These are phyloP conservation scores for Drosophila aldrichi DNA, from an alignment of 2,888 invertebrate genomes.

Conservation along the genomic window DNA sequence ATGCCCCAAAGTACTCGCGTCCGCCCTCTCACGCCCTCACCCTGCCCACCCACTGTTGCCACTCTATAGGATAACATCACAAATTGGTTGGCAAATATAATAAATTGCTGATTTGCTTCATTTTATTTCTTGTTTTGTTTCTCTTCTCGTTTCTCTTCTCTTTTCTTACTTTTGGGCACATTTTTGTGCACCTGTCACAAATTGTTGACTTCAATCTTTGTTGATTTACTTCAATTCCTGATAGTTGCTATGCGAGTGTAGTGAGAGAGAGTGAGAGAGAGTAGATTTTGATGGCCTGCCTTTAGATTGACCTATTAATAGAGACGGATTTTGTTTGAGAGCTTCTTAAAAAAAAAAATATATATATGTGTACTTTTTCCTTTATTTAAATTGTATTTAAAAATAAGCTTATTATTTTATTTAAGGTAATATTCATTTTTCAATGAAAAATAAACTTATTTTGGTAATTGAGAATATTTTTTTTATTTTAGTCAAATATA, in stretches of 20 bases:
- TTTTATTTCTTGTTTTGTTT: background rate
- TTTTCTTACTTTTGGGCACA: background rate
- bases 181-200: constrained; percentile 8
- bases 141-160: too few relatives aligned
- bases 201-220: background rate
- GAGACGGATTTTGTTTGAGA: too few relatives aligned
- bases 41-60: background rate
- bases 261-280: too few relatives aligned
- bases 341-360: too few relatives aligned
- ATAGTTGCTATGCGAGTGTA: background rate
- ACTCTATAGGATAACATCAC: constrained; percentile 30
- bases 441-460: too few relatives aligned
- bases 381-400: too few relatives aligned
- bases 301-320: background rate
- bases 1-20: constrained; percentile 19
- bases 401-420: too few relatives aligned
- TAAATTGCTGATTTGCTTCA: constrained; percentile 21
- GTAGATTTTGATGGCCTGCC: background rate
- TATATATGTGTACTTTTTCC: too few relatives aligned
- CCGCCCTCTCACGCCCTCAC: background rate
- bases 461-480: too few relatives aligned
- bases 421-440: too few relatives aligned
- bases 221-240: background rate
- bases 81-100: constrained; percentile 53
- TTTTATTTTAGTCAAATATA: too few relatives aligned